Percentiles rank a stretch among this genome's conserved stretches.
phyloP scores from a whole-genome alignment of 2,888 invertebrate species.

The Muschampia plurimacula region DNA sequence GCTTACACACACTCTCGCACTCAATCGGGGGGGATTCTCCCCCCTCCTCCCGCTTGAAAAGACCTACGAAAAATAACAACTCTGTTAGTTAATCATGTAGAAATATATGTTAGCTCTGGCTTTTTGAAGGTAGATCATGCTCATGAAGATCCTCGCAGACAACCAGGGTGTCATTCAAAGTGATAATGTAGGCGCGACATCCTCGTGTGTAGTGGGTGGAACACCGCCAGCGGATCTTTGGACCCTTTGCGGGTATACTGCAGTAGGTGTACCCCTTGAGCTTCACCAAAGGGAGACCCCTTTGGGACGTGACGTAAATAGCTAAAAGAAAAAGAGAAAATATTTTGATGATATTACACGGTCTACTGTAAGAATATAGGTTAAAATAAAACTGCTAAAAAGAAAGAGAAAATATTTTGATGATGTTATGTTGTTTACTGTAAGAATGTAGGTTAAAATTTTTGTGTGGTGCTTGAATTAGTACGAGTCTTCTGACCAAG shows the following conservation, averaged over 20 bases:
- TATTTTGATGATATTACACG: too few relatives aligned
- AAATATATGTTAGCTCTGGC: neutral
- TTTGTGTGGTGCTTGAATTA: too few relatives aligned
- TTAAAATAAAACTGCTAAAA: constrained; percentile 35
- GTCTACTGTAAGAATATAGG: too few relatives aligned
- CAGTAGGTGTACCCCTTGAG: constrained; percentile 57
- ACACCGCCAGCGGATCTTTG: constrained; percentile 58
- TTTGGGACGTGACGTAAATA: constrained; percentile 41
- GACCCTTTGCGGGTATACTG: constrained; percentile 41
- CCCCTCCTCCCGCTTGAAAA: too few relatives aligned
- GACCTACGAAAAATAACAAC: too few relatives aligned
- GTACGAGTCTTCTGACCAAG: too few relatives aligned
- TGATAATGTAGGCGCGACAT: constrained; percentile 53
- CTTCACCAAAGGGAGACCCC: constrained; percentile 53
- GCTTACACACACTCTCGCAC: too few relatives aligned
- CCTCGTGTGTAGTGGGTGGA: constrained; percentile 56
- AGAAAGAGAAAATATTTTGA: too few relatives aligned
- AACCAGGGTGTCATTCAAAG: constrained; percentile 45
- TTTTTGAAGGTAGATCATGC: constrained; percentile 25
- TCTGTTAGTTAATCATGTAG: too few relatives aligned
- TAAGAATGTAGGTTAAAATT: too few relatives aligned
- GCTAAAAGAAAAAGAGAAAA: constrained; percentile 27
- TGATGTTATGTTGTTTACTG: too few relatives aligned
- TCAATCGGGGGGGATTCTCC: too few relatives aligned
- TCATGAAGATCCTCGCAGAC: constrained; percentile 40